Base-by-base conservation (phyloP, 2,888 invertebrate genomes). In the Phyto melanocephala region DNA sequence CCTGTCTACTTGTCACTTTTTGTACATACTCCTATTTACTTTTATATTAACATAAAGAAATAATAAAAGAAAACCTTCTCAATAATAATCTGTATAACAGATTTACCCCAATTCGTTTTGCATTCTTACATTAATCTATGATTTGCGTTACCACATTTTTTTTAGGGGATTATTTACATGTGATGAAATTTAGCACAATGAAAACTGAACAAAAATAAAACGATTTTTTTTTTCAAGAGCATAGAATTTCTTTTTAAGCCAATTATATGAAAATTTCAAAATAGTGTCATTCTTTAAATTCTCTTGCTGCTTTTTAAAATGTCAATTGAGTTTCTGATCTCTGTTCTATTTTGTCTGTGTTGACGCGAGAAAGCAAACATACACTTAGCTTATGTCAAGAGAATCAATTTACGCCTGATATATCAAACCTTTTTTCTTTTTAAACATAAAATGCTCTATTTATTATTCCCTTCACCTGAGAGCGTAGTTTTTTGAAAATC, bases 31-130 rank as follows among this genome's bases (percentile, higher is more conserved):
- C 7, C n/a, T 17, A 42, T 6, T 42, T n/a, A 7, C 7, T n/a
- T 15, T 17, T 15, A 8, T 33, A 6, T 33, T 6, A 33, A 54
- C 50, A 50, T 1, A 50, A 33, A 15, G 28, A 28, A 28, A 22
- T 33, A 13, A 17, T n/a, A n/a, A 13, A 13, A 28, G 3, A 28
- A 42, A 42, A 15, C 6, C 10, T 15, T 17, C 2, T 33, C n/a
- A 47, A 45, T 47, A 47, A 47, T 47, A 63, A 63, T 63, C 63
- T 33, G 8, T 15, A 47, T 33, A 28, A 63, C 17, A 13, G 47
- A 63, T 63, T 63, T 47, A 33, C 63, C 45, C n/a, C 47, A 56
- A 33, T 58, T 70, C 22, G 40, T 70, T 70, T 45, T 58, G 10
- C 17, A 20, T 50, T 24, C 35, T 24, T n/a, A 37, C 10, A 50